These are phyloP conservation scores for Lepas anatifera DNA, from an alignment of 2,888 invertebrate species.

Conservation along the genomic window DNA sequence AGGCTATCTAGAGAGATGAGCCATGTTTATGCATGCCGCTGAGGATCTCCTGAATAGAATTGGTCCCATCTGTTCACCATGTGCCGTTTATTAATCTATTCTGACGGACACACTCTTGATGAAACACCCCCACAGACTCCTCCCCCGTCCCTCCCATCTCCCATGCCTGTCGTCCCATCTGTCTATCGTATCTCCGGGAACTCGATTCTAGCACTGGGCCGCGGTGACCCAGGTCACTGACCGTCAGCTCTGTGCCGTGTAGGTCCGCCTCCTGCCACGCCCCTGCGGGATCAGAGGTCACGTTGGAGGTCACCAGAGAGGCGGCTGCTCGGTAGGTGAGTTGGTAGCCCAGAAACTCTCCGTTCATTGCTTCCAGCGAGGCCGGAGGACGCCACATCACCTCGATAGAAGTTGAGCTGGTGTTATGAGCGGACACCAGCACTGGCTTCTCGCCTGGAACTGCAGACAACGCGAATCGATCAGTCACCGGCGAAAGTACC, in stretches of 20 bases:
- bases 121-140: not conserved
- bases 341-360: conserved; percentile 13
- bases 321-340: conserved; percentile 12
- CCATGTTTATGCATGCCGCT: not conserved
- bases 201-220: no score
- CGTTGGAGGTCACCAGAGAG: no score
- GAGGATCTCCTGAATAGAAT: not conserved
- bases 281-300: not conserved
- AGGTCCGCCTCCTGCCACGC: not conserved
- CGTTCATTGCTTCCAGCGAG: conserved; percentile 2
- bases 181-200: no score
- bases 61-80: not conserved
- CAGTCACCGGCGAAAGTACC: no score
- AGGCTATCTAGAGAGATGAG: no score
- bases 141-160: not conserved
- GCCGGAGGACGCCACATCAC: not conserved
- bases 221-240: not conserved
- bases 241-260: not conserved
- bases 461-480: not conserved
- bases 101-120: not conserved
- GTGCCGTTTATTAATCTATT: not conserved
- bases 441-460: not conserved
- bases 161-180: no score
- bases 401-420: not conserved
- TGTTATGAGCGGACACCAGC: not conserved